These are phyloP conservation scores for Reticulitermes lucifugus DNA, from an alignment of 2,888 invertebrate species.

Conservation along the genomic window DNA sequence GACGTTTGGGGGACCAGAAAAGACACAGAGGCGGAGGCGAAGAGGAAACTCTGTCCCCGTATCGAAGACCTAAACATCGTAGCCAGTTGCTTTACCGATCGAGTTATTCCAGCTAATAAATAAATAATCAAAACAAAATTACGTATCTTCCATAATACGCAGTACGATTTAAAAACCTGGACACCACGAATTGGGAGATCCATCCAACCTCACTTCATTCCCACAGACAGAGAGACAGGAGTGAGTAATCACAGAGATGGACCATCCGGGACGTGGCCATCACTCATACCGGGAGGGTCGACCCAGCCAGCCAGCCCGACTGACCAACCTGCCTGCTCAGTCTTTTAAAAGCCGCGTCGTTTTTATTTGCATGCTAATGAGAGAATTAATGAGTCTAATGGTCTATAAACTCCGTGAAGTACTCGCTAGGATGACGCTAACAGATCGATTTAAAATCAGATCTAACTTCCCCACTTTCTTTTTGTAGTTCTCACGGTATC, in stretches of 20 bases:
- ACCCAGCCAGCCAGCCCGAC: background rate
- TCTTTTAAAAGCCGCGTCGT: constrained; percentile 6
- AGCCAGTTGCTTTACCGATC: too few relatives aligned
- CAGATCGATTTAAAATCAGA: constrained; percentile 16
- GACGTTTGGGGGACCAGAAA: too few relatives aligned
- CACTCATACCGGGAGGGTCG: constrained; percentile 22
- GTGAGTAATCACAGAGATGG: constrained; percentile 20
- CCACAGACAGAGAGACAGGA: constrained; percentile 19
- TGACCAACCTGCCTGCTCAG: background rate
- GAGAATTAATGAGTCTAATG: constrained; percentile 37
- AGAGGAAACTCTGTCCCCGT: too few relatives aligned
- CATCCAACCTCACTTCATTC: background rate
- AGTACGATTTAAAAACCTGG: too few relatives aligned
- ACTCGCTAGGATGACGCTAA: constrained; percentile 4
- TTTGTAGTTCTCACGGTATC: constrained; percentile 8
- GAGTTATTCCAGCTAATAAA: too few relatives aligned
- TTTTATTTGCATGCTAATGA: constrained; percentile 38
- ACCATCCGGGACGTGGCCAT: constrained; percentile 14
- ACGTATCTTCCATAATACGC: too few relatives aligned
- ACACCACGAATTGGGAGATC: background rate
- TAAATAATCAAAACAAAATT: too few relatives aligned
- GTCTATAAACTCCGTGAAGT: constrained; percentile 19
- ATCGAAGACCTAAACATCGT: too few relatives aligned
- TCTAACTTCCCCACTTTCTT: background rate
- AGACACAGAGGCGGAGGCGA: too few relatives aligned